Conservation (phyloP, 1,140 invertebrate species). For the Colletes gigas region DNA sequence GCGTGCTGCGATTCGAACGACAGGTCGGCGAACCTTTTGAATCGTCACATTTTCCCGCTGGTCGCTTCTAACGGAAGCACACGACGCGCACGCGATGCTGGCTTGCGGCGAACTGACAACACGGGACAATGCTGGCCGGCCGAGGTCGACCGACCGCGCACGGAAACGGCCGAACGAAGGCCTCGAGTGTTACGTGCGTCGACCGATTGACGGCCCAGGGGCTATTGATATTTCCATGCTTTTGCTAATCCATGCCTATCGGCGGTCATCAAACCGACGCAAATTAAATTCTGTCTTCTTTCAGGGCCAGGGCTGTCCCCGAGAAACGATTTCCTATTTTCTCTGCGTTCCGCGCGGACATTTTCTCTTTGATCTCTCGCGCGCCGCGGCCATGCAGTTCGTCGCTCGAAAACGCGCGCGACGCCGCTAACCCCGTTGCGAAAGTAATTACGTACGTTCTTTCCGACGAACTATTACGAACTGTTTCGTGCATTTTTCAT, state of each 20-base stretch:
- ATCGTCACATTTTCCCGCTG: slow-evolving; percentile 61
- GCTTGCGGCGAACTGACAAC: slow-evolving; percentile 75
- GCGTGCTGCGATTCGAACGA: neutral
- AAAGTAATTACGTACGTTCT: no score
- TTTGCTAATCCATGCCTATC: slow-evolving; percentile 44
- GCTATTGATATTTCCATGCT: slow-evolving; percentile 59
- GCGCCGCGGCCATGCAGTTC: neutral
- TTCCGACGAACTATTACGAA: neutral
- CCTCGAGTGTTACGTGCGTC: slow-evolving; percentile 57
- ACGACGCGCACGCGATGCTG: slow-evolving; percentile 65
- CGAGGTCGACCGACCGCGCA: slow-evolving; percentile 65
- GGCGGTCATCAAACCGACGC: slow-evolving; percentile 30
- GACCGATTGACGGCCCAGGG: slow-evolving; percentile 58
- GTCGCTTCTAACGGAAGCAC: slow-evolving; percentile 3
- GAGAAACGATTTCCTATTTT: neutral
- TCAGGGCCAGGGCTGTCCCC: neutral
- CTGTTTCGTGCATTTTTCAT: no score
- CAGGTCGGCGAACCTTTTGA: slow-evolving; percentile 27
- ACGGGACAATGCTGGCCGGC: slow-evolving; percentile 65
- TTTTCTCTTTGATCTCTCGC: neutral
- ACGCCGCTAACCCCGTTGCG: no score
- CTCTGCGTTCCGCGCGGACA: neutral
- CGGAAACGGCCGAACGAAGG: slow-evolving; percentile 70
- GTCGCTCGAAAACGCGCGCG: neutral
- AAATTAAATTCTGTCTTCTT: slow-evolving; percentile 24